Percentiles rank a stretch among this genome's conserved stretches.
Conservation (phyloP, 1,140 invertebrate genomes). For the Vanessa tameamea region DNA sequence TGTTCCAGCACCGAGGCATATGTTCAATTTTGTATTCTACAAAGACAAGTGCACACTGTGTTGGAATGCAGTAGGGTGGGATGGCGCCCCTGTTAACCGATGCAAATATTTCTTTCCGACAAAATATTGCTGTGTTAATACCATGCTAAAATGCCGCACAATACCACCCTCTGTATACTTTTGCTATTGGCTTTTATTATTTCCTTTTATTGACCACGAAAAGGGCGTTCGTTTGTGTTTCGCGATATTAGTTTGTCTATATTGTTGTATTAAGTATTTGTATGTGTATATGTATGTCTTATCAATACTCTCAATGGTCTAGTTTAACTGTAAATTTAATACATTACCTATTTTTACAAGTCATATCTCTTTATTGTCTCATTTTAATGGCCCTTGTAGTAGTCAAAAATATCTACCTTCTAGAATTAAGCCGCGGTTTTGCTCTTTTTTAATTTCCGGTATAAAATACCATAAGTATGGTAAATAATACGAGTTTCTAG, state of each 20-base stretch:
- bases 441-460: too few relatives aligned
- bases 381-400: too few relatives aligned
- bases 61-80: constrained; percentile 53
- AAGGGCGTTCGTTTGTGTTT: constrained; percentile 54
- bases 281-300: too few relatives aligned
- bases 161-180: constrained; percentile 61
- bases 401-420: too few relatives aligned
- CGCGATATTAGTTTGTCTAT: constrained; percentile 18
- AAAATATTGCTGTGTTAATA: constrained; percentile 76
- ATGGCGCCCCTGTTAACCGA: constrained; percentile 47
- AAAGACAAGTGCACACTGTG: constrained; percentile 62
- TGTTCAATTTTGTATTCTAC: constrained; percentile 32
- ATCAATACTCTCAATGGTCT: too few relatives aligned
- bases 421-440: too few relatives aligned
- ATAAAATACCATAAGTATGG: too few relatives aligned
- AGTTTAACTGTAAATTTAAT: too few relatives aligned
- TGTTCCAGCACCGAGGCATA: constrained; percentile 15
- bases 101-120: constrained; percentile 74
- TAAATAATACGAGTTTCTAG: too few relatives aligned
- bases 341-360: too few relatives aligned
- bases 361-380: too few relatives aligned
- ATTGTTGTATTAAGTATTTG: background rate
- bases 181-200: constrained; percentile 69
- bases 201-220: constrained; percentile 63
- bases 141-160: constrained; percentile 62